Base-by-base conservation (phyloP, 92 coral and sea anemone genomes). In the Epizoanthus rinbou region DNA sequence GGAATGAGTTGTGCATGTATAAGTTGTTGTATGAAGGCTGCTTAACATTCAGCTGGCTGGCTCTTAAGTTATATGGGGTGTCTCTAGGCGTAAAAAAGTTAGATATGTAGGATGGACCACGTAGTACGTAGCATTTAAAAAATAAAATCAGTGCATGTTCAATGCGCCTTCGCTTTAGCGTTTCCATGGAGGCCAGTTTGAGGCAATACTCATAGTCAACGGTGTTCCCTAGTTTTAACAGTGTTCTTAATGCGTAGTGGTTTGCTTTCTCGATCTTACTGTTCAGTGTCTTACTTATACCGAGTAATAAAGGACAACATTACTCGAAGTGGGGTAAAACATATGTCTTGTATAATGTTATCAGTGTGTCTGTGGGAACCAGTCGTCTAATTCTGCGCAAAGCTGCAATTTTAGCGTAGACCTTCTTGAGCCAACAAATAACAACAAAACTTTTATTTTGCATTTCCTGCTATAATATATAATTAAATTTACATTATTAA, bases 81-180 rank as follows among this genome's bases (percentile, higher is more conserved):
- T 68, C 75, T 21, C 85, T 60, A 67, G 72, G 80, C 69, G 35
- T 78, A 80, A 86, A 86, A 45, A 72, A 47, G 14, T 70, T 80
- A 14, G 79, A 47, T 56, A 86, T 80, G 56, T 86, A 86, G 53
- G 15, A 22, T 60, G 89, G 82, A 69, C 86, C 74, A 17, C 63
- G 70, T 52, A 57, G 56, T 57, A 74, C 58, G 52, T 28, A 80
- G 73, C 85, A 63, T 80, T 86, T 82, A 50, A 80, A 80, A 68
- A 68, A 68, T 56, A 37, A 17, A 13, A 82, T 81, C 10, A 82
- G 86, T 72, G 86, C 31, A 25, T 82, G 78, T 82, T 68, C 68
- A 82, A 47, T 53, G 16, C 79, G 69, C 28, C 66, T 69, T 52
- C 69, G 57, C 79, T 68, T 60, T 31, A 85, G 22, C 37, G 76